Base-by-base conservation (phyloP, 2,888 invertebrate species). In the Eledona agricola region DNA sequence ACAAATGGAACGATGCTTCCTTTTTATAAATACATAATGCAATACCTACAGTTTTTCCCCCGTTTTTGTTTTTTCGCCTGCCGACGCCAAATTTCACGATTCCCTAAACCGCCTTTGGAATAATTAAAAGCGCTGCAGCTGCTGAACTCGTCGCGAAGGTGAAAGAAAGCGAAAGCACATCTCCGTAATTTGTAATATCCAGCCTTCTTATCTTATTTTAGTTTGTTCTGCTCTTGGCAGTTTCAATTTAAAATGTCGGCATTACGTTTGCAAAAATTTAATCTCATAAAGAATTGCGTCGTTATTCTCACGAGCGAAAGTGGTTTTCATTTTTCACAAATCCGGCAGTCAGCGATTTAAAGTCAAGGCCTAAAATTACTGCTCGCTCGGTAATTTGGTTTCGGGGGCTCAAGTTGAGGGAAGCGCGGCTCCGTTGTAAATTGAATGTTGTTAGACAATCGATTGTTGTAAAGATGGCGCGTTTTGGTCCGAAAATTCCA, bases 201-300 rank as follows among this genome's bases (percentile, higher is more conserved):
- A 7, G 49, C 32, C 31, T 38, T 43, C 51, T 55, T 58, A 55
- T 58, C 58, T 55, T 49, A 55, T 46, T 55, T 51, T 40, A 55
- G 45, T 53, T 54, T 52, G 50, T 55, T 58, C 50, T 58, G 58
- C 43, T 37, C 37, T 29, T 58, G 58, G 45, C 59, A 59, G 51
- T 57, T 59, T 59, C 57, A 57, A 57, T 54, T 59, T 57, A 51
- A 32, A 57, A 46, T 43, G 51, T 45, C 54, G 38, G 28, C 53
- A 40, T 40, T 50, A 45, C 37, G 37, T 50, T 51, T 32, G 50
- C 47, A 53, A 52, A 58, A 56, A 56, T 56, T 55, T 58, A 53
- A 56, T 53, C 52, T 56, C 9, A 51, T 55, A 57, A 57, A 54
- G 55, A 55, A 57, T 55, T 51, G 50, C 49, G 28, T 49, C 52